Conservation (phyloP, 2,888 invertebrate genomes). For the Eurytoma adleriae region DNA sequence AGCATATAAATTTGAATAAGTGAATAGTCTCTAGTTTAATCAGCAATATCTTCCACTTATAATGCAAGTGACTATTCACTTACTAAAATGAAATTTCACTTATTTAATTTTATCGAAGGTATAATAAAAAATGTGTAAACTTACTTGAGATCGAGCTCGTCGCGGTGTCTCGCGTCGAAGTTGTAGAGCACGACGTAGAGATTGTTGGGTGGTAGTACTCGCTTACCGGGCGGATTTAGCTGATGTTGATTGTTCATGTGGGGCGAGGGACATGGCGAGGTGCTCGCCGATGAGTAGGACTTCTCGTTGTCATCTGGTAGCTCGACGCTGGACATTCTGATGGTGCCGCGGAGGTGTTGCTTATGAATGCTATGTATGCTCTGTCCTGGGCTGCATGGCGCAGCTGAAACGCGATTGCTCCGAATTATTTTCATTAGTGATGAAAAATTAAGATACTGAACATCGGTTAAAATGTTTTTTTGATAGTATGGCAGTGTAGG, state of each 20-base stretch:
- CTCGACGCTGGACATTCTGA: conserved; percentile 95
- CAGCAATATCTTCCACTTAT: neutral
- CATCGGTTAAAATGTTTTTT: no score
- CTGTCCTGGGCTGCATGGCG: conserved; percentile 94
- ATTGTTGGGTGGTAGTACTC: conserved; percentile 87
- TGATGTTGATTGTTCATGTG: conserved; percentile 75
- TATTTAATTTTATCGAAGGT: no score
- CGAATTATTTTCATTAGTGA: no score
- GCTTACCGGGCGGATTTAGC: conserved; percentile 70
- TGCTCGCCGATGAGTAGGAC: conserved; percentile 93
- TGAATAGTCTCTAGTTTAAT: no score
- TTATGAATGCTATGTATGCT: conserved; percentile 76
- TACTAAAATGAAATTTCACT: neutral
- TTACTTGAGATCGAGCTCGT: conserved; percentile 94
- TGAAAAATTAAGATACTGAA: no score
- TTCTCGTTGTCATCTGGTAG: conserved; percentile 93
- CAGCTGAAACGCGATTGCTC: conserved; percentile 76
- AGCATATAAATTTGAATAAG: no score
- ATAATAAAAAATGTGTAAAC: conserved; percentile 57
- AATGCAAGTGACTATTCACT: no score
- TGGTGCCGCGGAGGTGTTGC: conserved; percentile 87
- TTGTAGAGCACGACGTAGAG: conserved; percentile 96
- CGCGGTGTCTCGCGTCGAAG: conserved; percentile 95
- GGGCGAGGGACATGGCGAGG: conserved; percentile 95
- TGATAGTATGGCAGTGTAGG: no score